These are phyloP conservation scores for Heliconius cydno DNA, from an alignment of 2,888 invertebrate species.

Conservation along the genomic window DNA sequence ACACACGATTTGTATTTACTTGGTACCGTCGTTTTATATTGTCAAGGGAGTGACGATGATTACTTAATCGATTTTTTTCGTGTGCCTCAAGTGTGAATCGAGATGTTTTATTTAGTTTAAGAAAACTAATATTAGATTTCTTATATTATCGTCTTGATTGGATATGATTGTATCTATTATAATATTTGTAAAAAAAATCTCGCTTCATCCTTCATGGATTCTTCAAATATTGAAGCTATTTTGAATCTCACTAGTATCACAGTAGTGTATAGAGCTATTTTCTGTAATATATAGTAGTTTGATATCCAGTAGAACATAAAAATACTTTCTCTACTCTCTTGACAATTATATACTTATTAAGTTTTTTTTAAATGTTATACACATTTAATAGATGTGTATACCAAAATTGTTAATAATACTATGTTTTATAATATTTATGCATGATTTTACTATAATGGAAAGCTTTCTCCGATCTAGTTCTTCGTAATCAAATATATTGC, in stretches of 20 bases:
- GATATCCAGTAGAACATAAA: not conserved
- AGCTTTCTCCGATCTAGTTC: slow-evolving; percentile 38
- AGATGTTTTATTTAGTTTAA: not conserved
- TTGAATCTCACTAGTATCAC: slow-evolving; percentile 4
- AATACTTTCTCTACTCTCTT: slow-evolving; percentile 35
- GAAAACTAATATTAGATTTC: not conserved
- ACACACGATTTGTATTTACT: slow-evolving; percentile 54
- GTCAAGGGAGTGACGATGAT: slow-evolving; percentile 40
- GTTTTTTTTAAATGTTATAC: slow-evolving; percentile 22
- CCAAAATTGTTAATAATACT: slow-evolving; percentile 25
- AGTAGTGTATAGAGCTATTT: slow-evolving; percentile 19
- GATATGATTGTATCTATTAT: not conserved
- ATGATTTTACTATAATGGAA: slow-evolving; percentile 36
- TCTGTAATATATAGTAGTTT: not conserved
- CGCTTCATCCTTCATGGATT: not conserved
- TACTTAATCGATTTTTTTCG: not conserved
- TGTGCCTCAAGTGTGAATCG: slow-evolving; percentile 6
- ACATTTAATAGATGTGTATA: slow-evolving; percentile 16
- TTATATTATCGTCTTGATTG: not conserved
- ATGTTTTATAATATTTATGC: slow-evolving; percentile 32
- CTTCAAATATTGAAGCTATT: slow-evolving; percentile 2
- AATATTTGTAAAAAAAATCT: not conserved
- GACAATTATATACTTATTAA: slow-evolving; percentile 36
- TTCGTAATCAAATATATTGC: slow-evolving; percentile 12
- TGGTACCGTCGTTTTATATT: slow-evolving; percentile 38